Conservation (phyloP, 2,113 vertebrate genomes). For the Garra rufa region DNA sequence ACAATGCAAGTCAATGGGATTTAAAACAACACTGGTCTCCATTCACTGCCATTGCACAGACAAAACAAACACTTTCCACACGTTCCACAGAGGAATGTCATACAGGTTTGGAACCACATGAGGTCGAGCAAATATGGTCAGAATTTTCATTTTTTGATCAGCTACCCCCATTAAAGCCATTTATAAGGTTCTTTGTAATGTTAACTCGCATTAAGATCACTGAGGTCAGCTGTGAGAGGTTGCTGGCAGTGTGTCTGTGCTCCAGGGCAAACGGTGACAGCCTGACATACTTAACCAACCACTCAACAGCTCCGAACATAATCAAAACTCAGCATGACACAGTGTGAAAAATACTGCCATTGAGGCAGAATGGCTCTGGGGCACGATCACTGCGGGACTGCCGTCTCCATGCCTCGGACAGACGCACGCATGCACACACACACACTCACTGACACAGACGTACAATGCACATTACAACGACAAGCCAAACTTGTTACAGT, state of each 20-base stretch:
- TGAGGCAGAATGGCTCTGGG: background rate
- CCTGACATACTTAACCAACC: background rate
- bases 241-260: constrained; percentile 1
- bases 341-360: background rate
- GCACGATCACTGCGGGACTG: constrained; percentile 4
- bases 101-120: background rate
- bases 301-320: constrained; percentile 7
- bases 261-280: background rate
- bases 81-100: background rate
- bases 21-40: background rate
- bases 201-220: background rate
- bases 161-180: background rate
- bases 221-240: background rate
- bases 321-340: constrained; percentile 8
- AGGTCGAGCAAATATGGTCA: background rate
- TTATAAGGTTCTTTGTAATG: background rate
- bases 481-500: constrained; percentile 40
- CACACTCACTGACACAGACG: constrained; percentile 28
- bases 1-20: background rate
- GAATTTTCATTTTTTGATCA: background rate
- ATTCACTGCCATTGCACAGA: background rate
- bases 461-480: constrained; percentile 40
- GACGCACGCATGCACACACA: constrained; percentile 14
- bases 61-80: background rate
- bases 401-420: constrained; percentile 23